Base-by-base conservation (phyloP, 2,113 vertebrate genomes). In the Solea senegalensis region DNA sequence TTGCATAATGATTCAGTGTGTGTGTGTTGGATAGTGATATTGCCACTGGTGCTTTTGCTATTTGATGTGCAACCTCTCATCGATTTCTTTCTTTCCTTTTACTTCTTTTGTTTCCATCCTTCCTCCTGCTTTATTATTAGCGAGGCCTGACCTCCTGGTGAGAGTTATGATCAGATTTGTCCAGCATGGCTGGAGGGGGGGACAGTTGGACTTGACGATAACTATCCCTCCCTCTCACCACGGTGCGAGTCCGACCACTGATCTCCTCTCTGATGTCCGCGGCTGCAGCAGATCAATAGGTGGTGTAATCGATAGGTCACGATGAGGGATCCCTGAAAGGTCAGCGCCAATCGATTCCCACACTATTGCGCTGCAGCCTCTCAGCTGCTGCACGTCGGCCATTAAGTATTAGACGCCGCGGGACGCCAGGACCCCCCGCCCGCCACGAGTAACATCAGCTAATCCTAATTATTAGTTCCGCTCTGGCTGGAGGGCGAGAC, bases 301-400 rank as follows among this genome's bases (percentile, higher is more conserved):
- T 77, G 72, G 77, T 70, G 79, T 83, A 81, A 80, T 84, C 83
- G 72, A 94, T 93, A 89, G 85, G 81, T 90, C 90, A 92, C 88
- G 89, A 74, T 63, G 81, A 78, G 67, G 85, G 85, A 46, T 50
- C 5, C 77, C 75, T 70, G 76, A 90, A 92, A 88, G 82, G 81
- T 86, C 84, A 69, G 72, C 34, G 7, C 0, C 39, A 14, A 84
- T 93, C 77, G 49, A 69, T 62, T 88, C 69, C 67, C 76, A 74
- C 72, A 62, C 84, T 74, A 75, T 86, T 91, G 26, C 53, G n/a
- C 72, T n/a, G 43, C 60, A 74, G 72, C 63, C 83, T 88, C 67
- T 83, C 67, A 84, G 84, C 74, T 86, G 86, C 85, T 64, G 54
- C 74, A 65, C 91, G 72, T 74, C 86, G 75, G 68, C 82, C 83